Evolutionary conservation across 2,797 vertebrate species (phyloP), one percentile per base, ranked within the genome.

Genomic region (Macropodus opercularis): DNA sequence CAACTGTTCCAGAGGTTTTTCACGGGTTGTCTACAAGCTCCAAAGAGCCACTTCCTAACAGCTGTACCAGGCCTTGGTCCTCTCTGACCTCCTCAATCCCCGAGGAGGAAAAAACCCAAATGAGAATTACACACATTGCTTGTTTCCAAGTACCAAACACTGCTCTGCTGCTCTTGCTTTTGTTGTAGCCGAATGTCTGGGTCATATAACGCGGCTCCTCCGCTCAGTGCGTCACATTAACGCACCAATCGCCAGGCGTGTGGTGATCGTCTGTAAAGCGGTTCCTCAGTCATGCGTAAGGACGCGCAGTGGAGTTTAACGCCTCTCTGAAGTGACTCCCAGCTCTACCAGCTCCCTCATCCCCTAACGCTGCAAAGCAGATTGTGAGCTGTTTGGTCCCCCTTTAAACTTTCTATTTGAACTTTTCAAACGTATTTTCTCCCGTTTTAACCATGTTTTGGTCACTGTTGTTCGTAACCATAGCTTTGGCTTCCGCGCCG

Each of bases 221-320:
- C 44, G 14, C 34, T 60, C 31, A 9, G 1, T 12, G 38, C 82
- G 82, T 85, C 79, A 85, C 60, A 4, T 15, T 15, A 38, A 58
- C 32, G 66, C 64, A 80, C 86, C 88, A 90, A 85, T 90, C 78
- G 32, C 24, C 44, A 6, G 12, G 34, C 75, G 48, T 79, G 83
- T 81, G 87, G 79, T 67, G 66, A 77, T 75, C 73, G 47, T 59
- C 59, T 3, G 31, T 49, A 69, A 61, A 78, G 83, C 64, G 68
- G 72, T 65, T 64, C 69, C 53, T 53, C 74, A 58, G 35, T 74
- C 71, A 83, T 77, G 69, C 76, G 11, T 80, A 77, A 50, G 38
- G 24, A 75, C 57, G 66, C 55, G 8, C 64, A 77, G 58, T 29
- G 69, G 63, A 14, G 70, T 76, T 77, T 84, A 86, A 88, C 73